A percentile compares a stretch with the other conserved stretches of the same genome.
Conservation (phyloP, 2,888 invertebrate species). For the Hybos culiciformis region DNA sequence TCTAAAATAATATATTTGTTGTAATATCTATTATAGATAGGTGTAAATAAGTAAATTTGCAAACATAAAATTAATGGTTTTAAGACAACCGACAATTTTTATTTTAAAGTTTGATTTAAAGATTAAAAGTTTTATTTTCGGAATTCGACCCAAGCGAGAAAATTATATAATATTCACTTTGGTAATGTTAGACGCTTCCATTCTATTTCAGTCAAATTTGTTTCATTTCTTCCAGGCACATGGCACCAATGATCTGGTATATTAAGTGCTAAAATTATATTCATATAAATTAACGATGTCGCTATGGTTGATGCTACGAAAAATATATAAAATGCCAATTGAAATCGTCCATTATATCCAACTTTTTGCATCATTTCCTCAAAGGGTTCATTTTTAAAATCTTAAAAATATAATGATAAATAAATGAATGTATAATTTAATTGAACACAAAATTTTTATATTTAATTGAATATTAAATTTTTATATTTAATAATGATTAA, state of each 20-base stretch:
- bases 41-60: too few species aligned
- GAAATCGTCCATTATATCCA: slow-evolving; percentile 41
- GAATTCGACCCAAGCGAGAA: too few species aligned
- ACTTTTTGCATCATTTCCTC: slow-evolving; percentile 39
- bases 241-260: slow-evolving; percentile 45
- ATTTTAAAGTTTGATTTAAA: too few species aligned
- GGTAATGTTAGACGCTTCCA: slow-evolving; percentile 43
- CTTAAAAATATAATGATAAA: too few species aligned
- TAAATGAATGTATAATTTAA: too few species aligned
- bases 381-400: slow-evolving; percentile 35
- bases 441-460: too few species aligned
- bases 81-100: too few species aligned
- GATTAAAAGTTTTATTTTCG: not conserved
- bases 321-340: slow-evolving; percentile 37
- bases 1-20: too few species aligned
- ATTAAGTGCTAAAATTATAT: slow-evolving; percentile 40
- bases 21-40: too few species aligned
- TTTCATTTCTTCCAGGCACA: slow-evolving; percentile 38
- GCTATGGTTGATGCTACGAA: slow-evolving; percentile 38
- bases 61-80: too few species aligned
- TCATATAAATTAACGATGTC: slow-evolving; percentile 40
- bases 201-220: slow-evolving; percentile 36
- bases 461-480: too few species aligned
- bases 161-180: slow-evolving; percentile 28
- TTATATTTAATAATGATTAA: too few species aligned